Base-by-base conservation (phyloP, 2,888 invertebrate species). In the Acholoe squamosa region DNA sequence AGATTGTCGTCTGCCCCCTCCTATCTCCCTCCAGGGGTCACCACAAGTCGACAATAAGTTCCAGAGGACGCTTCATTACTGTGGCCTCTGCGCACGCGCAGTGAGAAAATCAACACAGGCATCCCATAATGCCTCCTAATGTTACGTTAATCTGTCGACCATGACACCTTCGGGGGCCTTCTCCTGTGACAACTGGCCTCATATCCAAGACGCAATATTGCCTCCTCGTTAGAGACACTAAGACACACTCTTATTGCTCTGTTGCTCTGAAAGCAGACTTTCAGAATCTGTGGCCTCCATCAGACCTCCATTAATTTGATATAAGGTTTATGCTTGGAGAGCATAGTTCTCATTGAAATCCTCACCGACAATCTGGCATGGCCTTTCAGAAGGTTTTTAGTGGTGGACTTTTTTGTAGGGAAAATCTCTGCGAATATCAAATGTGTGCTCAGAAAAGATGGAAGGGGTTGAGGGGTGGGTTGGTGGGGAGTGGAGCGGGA, bases 111-210 rank as follows among this genome's bases (percentile, higher is more conserved):
- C 71, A 25, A 71, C 71, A 71, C 71, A 71, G 31, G 28, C 61
- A 61, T 61, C 61, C 61, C 43, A 80, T 33, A 80, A 80, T 22
- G 80, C 34, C 80, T 80, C 33, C 80, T 80, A 34, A n/a, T 80
- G 80, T 80, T 80, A 80, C 80, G 25, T 43, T 43, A 80, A 80
- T 80, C 80, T 80, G 28, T n/a, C 61, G 61, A 19, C 71, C 71
- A 71, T 25, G 28, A 25, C 71, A 71, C 71, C 31, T 28, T 14
- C 28, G 0, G 0, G 28, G 31, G 71, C 28, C 28, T 71, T 71
- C 71, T 71, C 28, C 28, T 28, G 31, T 71, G 31, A 71, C 71
- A 71, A 14, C 71, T 3, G 31, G 28, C 31, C 71, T 71, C 71
- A 71, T 71, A 71, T 71, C 31, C 28, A 71, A 71, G 71, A 71